These are phyloP conservation scores for Dipodomys spectabilis DNA, from an alignment of 2,113 vertebrate species.

Conservation along the genomic window DNA sequence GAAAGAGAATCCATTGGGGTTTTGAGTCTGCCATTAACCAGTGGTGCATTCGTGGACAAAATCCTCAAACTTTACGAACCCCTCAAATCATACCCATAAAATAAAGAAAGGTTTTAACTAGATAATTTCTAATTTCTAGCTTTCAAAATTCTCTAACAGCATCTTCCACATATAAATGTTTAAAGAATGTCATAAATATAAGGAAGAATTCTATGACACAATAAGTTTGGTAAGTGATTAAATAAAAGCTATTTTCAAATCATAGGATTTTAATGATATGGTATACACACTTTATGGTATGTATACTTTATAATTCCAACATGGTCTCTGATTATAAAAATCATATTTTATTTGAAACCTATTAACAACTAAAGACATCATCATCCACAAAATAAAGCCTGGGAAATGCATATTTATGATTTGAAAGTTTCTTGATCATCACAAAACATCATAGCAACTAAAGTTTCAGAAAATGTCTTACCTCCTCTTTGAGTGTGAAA, in stretches of 20 bases:
- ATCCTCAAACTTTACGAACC: not conserved
- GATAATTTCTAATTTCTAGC: not conserved
- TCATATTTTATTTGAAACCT: conserved; percentile 46
- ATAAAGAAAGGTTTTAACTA: not conserved
- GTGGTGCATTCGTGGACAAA: not conserved
- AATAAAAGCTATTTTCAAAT: not conserved
- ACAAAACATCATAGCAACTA: not conserved
- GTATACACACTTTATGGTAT: not conserved
- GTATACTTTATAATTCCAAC: conserved; percentile 6
- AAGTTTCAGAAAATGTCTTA: not conserved
- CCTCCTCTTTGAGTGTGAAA: not conserved
- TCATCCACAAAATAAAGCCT: not conserved
- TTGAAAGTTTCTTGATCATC: not conserved
- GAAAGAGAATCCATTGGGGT: not conserved
- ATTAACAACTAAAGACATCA: conserved; percentile 7
- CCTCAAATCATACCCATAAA: not conserved
- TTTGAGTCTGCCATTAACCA: not conserved
- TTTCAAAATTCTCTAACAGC: not conserved
- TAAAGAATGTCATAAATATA: not conserved
- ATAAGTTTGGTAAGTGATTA: not conserved
- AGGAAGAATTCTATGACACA: not conserved
- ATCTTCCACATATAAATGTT: not conserved
- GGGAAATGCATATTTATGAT: not conserved
- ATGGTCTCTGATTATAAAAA: not conserved
- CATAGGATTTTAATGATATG: conserved; percentile 12